phyloP scores from a whole-genome alignment of 2,113 vertebrate genomes.

The Oncorhynchus masou region DNA sequence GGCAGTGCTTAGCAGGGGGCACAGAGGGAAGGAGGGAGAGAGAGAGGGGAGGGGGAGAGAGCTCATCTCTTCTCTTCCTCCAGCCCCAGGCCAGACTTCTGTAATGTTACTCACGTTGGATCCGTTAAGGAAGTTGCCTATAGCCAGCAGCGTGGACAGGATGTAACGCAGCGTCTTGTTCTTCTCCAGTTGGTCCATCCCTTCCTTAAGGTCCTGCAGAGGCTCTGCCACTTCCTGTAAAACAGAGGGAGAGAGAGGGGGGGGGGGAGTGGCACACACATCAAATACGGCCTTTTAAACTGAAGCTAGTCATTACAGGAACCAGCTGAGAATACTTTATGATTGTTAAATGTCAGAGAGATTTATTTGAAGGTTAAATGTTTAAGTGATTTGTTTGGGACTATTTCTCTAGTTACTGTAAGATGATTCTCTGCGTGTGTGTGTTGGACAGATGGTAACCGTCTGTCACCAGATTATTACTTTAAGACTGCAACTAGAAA shows the following conservation, averaged over 20 bases:
- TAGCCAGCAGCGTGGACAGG: constrained; percentile 90
- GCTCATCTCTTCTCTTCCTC: not conserved
- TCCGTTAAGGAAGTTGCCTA: constrained; percentile 97
- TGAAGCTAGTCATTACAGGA: no score
- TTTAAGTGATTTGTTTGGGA: no score
- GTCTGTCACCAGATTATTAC: no score
- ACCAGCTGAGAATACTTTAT: no score
- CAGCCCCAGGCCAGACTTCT: not conserved
- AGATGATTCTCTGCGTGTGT: not conserved
- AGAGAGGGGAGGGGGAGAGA: constrained; percentile 5
- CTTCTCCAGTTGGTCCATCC: constrained; percentile 96
- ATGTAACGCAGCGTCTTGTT: constrained; percentile 93
- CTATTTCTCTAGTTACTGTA: not conserved
- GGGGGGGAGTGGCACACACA: no score
- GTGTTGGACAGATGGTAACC: no score
- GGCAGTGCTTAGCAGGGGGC: constrained; percentile 11
- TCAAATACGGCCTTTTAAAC: no score
- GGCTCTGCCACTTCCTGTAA: constrained; percentile 94
- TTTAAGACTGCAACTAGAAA: no score
- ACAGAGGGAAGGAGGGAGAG: constrained; percentile 1
- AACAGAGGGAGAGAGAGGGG: not conserved
- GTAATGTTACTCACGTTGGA: constrained; percentile 83
- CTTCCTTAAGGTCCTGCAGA: constrained; percentile 95
- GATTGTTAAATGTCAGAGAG: no score
- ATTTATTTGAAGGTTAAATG: no score